Evolutionary conservation across 2,888 invertebrate species (phyloP), one percentile per base, ranked within the genome.

Genomic region (Drosophila cyrtoloma): DNA sequence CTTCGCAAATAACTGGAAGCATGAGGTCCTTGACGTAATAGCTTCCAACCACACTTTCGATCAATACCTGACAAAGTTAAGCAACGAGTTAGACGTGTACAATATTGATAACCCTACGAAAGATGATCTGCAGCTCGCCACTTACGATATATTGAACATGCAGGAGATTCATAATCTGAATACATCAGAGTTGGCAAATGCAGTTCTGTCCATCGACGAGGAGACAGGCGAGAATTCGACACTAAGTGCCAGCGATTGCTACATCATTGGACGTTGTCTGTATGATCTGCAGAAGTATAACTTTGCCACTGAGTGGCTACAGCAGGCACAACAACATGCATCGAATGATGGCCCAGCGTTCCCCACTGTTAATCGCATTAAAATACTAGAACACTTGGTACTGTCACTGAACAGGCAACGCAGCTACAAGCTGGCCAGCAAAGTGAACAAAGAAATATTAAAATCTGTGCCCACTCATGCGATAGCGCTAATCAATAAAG

Each of bases 91-190:
- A 7, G 10, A 55, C 0, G 14, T 28, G 0, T 7, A 28, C 0
- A 26, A 64, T 0, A 19, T 82, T 0, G 35, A 59, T 7, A 19
- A 35, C 1, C 86, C 89, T n/a, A 74, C 64, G 0, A 95, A 96
- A 58, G 98, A 98, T 92, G 99, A 99, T 93, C 94, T 99, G 71
- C 96, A 96, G 75, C 98, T 98, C 0, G 98, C 98, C 12, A 98
- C 98, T 5, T 96, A 96, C 35, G 99, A 98, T 2, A 94, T 99
- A 55, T 96, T 97, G 70, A 95, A 99, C 50, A 95, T 99, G 6
- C 99, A 99, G 93, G 96, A 97, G 82, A 98, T 98, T 0, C 98
- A 98, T 93, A 95, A 96, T 69, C 94, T 98, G 47, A 96, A 97
- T 66, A 97, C 98, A 0, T 94, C 95, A 0, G 96, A 97, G 32